phyloP scores from a whole-genome alignment of 2,888 invertebrate genomes.

The Stenichneumon culpator region DNA sequence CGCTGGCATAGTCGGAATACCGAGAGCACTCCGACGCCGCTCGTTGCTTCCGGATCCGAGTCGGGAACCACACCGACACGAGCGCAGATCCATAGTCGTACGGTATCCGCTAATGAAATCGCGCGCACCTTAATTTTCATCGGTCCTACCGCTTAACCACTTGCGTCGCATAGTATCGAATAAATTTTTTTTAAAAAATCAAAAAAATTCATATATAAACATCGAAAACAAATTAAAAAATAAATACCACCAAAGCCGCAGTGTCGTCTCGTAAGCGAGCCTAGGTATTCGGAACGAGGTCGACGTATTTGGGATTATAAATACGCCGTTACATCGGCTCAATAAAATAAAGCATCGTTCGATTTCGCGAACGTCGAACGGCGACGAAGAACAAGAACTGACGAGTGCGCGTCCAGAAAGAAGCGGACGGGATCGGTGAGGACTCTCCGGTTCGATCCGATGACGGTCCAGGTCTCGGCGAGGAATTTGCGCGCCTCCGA shows the following conservation, averaged over 20 bases:
- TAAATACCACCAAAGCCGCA: background rate
- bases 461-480: conserved; percentile 12
- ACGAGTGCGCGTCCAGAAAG: background rate
- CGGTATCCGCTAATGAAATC: conserved; percentile 77
- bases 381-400: background rate
- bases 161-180: too few species aligned
- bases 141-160: background rate
- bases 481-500: conserved; percentile 52
- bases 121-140: conserved; percentile 48
- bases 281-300: background rate
- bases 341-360: background rate
- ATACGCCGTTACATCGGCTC: background rate
- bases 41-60: conserved; percentile 69
- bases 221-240: background rate
- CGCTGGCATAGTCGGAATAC: conserved; percentile 48
- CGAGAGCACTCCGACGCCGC: conserved; percentile 60
- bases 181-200: too few species aligned
- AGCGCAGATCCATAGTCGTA: conserved; percentile 72
- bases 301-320: conserved; percentile 1
- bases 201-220: too few species aligned
- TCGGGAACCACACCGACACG: conserved; percentile 67
- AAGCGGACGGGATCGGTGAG: background rate
- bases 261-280: background rate
- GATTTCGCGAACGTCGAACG: background rate
- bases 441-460: background rate